A percentile compares a stretch with the other conserved stretches of the same genome.
phyloP scores from a whole-genome alignment of 1,140 invertebrate species.

The Cotesia vestalis region DNA sequence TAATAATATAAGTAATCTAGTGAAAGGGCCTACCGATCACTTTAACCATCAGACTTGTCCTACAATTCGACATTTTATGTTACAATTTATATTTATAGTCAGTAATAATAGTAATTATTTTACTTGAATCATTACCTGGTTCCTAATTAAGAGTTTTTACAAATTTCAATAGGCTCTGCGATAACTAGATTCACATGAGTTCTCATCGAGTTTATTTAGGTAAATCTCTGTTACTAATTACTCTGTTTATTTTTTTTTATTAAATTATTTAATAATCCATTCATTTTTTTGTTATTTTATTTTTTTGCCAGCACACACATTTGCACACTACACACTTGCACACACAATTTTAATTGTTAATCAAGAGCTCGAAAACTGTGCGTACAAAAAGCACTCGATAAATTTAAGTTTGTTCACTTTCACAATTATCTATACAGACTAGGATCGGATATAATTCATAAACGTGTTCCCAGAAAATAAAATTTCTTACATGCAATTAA shows the following conservation, averaged over 20 bases:
- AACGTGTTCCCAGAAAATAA: conserved; percentile 17
- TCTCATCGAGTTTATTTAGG: conserved; percentile 20
- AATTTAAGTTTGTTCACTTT: background rate
- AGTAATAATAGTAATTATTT: too few species aligned
- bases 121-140: background rate
- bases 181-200: conserved; percentile 22
- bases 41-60: conserved; percentile 19
- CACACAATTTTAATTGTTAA: background rate
- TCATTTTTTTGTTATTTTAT: conserved; percentile 1
- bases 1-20: conserved; percentile 16
- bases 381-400: conserved; percentile 24
- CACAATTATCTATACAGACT: background rate
- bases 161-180: conserved; percentile 27
- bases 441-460: conserved; percentile 7
- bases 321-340: conserved; percentile 4
- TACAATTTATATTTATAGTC: too few species aligned
- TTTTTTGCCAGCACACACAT: conserved; percentile 1
- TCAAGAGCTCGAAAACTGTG: conserved; percentile 23
- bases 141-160: conserved; percentile 16
- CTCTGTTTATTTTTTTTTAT: too few species aligned
- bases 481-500: background rate
- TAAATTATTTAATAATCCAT: too few species aligned
- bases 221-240: conserved; percentile 8
- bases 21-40: conserved; percentile 10
- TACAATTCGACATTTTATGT: conserved; percentile 5